Percentiles rank a stretch among this genome's conserved stretches.
Evolutionary conservation across 2,113 vertebrate species (phyloP).

Genomic region (Egretta garzetta): DNA sequence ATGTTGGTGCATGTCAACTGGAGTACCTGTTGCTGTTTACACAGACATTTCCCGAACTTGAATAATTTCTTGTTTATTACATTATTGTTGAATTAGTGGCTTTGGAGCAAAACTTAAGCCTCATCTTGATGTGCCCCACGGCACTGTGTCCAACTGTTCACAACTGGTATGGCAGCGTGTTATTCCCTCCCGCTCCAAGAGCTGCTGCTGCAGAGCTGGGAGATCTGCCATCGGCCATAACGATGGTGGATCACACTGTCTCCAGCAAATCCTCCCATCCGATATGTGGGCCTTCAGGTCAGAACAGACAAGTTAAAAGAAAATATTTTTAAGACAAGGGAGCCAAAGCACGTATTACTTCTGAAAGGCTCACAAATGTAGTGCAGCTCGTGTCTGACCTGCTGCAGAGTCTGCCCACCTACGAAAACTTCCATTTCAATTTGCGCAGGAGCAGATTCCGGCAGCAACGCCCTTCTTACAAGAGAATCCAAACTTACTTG

Average conservation of each 20-base stretch:
- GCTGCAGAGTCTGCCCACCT: background rate
- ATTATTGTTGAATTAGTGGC: background rate
- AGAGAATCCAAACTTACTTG: slow-evolving; percentile 79
- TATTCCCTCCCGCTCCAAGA: background rate
- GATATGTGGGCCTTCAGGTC: background rate
- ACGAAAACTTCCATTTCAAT: background rate
- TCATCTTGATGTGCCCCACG: rapidly evolving
- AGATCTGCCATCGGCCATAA: background rate
- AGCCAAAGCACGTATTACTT: background rate
- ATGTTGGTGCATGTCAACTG: background rate
- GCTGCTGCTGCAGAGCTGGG: background rate
- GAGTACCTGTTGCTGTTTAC: background rate
- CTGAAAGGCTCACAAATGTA: background rate
- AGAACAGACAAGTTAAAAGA: background rate
- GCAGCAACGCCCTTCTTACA: background rate
- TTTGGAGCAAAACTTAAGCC: background rate
- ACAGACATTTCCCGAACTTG: background rate
- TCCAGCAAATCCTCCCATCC: background rate
- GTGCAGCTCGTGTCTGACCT: background rate
- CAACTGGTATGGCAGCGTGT: too few relatives aligned
- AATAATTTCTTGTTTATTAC: background rate
- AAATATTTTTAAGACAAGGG: background rate
- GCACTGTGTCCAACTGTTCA: background rate
- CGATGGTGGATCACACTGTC: background rate
- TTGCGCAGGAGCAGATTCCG: background rate